phyloP scores from a whole-genome alignment of 2,113 vertebrate genomes.

The Gopherus flavomarginatus region DNA sequence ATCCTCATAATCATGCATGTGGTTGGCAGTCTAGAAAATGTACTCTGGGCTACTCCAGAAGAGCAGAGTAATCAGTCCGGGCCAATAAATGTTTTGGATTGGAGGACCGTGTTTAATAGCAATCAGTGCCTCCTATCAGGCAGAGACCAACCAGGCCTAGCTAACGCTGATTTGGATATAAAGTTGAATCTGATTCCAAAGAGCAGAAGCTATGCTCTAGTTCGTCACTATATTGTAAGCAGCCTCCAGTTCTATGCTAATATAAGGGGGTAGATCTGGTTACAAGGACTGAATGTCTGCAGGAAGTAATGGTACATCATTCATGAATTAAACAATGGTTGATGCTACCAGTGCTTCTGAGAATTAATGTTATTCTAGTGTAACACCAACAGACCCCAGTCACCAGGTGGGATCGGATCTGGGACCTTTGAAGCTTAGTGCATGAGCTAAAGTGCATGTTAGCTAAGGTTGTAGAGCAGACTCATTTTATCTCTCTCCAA shows the following conservation, averaged over 20 bases:
- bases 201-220: rapidly evolving
- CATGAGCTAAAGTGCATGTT: too few species aligned
- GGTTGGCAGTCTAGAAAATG: rapidly evolving
- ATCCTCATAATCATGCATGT: rapidly evolving
- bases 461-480: too few species aligned
- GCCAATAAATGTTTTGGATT: neutral
- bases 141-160: neutral
- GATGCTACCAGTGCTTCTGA: neutral
- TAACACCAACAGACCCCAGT: too few species aligned
- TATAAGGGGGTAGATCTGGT: rapidly evolving
- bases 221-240: neutral
- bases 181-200: rapidly evolving
- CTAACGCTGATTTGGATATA: rapidly evolving
- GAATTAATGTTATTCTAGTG: neutral
- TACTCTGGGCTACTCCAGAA: rapidly evolving
- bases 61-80: neutral
- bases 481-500: too few species aligned
- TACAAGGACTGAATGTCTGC: neutral
- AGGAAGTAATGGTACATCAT: neutral
- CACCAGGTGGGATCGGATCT: too few species aligned
- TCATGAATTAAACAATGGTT: neutral
- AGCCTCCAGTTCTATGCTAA: neutral
- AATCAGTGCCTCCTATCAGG: neutral
- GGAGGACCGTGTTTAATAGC: neutral
- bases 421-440: too few species aligned